Conservation (phyloP, 2,888 invertebrate genomes). For the Leptinotarsa juncta region DNA sequence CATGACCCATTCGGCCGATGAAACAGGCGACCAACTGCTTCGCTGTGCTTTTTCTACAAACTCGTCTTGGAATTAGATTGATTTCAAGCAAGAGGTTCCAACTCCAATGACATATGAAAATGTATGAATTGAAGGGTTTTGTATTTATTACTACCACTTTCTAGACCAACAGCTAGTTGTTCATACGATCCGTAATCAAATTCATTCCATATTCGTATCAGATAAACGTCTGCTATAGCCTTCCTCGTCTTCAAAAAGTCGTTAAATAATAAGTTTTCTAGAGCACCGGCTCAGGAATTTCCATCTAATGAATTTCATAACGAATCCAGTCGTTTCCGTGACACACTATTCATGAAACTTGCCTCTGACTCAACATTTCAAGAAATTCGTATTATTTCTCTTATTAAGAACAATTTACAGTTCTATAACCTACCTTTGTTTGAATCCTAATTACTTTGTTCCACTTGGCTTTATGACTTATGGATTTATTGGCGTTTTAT, state of each 20-base stretch:
- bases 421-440: constrained; percentile 17
- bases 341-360: constrained; percentile 13
- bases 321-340: constrained; percentile 14
- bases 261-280: neutral
- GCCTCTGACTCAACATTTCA: constrained; percentile 16
- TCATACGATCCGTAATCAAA: neutral
- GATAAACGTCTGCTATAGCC: no score
- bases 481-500: neutral
- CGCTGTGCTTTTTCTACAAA: no score
- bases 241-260: neutral
- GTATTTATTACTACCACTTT: no score
- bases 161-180: no score
- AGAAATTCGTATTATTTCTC: constrained; percentile 18
- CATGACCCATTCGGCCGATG: no score
- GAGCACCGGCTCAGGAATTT: neutral
- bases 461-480: neutral
- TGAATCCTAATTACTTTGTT: constrained; percentile 8
- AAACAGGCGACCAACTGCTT: no score
- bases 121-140: no score
- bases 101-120: no score
- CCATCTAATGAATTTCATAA: constrained; percentile 9
- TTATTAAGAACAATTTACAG: constrained; percentile 19
- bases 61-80: no score
- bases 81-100: no score
- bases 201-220: no score